These are phyloP conservation scores for Ornithoptera alexandrae DNA, from an alignment of 2,888 invertebrate species.

Conservation along the genomic window DNA sequence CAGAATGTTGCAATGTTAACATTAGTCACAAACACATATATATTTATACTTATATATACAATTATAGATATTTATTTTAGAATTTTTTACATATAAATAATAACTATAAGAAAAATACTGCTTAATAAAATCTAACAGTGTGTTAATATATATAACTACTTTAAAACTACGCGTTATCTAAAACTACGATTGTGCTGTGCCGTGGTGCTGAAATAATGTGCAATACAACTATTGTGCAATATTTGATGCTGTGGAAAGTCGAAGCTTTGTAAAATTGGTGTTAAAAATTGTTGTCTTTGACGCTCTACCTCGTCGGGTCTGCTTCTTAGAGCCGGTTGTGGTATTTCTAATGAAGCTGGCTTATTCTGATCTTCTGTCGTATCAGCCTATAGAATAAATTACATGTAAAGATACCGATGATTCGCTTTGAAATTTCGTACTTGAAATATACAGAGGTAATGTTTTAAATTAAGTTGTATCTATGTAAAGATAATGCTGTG, in stretches of 20 bases:
- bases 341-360: constrained; percentile 61
- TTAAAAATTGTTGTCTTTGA: constrained; percentile 44
- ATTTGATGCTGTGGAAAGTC: constrained; percentile 41
- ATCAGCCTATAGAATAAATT: constrained; percentile 72
- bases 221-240: constrained; percentile 21
- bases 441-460: neutral
- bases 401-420: constrained; percentile 59
- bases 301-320: constrained; percentile 66
- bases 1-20: constrained; percentile 25
- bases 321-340: constrained; percentile 64
- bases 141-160: constrained; percentile 7
- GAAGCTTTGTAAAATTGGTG: constrained; percentile 41
- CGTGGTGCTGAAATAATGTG: constrained; percentile 13
- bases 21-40: constrained; percentile 4
- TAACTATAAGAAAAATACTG: neutral
- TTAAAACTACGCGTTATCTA: constrained; percentile 17
- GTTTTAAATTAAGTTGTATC: neutral
- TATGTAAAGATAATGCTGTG: neutral
- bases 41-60: constrained; percentile 3
- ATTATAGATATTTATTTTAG: constrained; percentile 1
- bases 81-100: neutral
- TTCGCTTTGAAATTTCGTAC: constrained; percentile 2
- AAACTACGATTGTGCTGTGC: constrained; percentile 24
- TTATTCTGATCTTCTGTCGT: constrained; percentile 57
- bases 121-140: neutral